phyloP scores from a whole-genome alignment of 2,888 invertebrate species.

The Apotomis betuletana region DNA sequence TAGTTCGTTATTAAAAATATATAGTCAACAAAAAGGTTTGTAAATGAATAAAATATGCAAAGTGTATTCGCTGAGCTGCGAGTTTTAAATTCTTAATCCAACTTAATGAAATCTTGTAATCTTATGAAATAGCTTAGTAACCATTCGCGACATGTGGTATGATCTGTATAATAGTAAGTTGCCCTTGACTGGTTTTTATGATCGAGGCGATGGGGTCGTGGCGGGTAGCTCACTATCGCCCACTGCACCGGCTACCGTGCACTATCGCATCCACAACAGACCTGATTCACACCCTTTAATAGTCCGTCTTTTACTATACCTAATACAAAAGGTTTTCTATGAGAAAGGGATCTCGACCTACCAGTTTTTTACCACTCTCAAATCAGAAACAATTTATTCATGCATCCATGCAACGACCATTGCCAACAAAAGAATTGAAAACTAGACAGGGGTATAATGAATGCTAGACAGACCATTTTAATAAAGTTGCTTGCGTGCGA shows the following conservation, averaged over 20 bases:
- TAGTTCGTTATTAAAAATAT: too few species aligned
- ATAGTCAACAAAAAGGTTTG: background rate
- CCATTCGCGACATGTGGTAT: conserved; percentile 1
- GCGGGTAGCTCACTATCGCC: conserved; percentile 40
- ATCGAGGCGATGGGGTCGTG: conserved; percentile 20
- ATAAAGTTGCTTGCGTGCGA: conserved; percentile 79
- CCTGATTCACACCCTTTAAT: conserved; percentile 77
- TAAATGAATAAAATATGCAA: background rate
- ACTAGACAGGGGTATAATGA: conserved; percentile 82
- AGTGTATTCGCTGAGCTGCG: background rate
- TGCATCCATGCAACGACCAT: conserved; percentile 78
- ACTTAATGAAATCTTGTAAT: background rate
- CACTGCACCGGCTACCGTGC: conserved; percentile 46
- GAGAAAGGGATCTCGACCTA: conserved; percentile 83
- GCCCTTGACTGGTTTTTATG: conserved; percentile 35
- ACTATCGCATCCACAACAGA: conserved; percentile 49
- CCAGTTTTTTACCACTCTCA: conserved; percentile 79
- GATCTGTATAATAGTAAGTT: conserved; percentile 13
- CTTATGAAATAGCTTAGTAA: conserved; percentile 6
- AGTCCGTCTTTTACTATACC: conserved; percentile 77
- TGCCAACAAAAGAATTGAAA: conserved; percentile 80
- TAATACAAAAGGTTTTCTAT: conserved; percentile 78
- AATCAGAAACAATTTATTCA: conserved; percentile 80
- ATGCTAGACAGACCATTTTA: conserved; percentile 80
- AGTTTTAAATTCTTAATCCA: background rate